These are phyloP conservation scores for Leptinotarsa juncta DNA, from an alignment of 2,888 invertebrate species.

Conservation along the genomic window DNA sequence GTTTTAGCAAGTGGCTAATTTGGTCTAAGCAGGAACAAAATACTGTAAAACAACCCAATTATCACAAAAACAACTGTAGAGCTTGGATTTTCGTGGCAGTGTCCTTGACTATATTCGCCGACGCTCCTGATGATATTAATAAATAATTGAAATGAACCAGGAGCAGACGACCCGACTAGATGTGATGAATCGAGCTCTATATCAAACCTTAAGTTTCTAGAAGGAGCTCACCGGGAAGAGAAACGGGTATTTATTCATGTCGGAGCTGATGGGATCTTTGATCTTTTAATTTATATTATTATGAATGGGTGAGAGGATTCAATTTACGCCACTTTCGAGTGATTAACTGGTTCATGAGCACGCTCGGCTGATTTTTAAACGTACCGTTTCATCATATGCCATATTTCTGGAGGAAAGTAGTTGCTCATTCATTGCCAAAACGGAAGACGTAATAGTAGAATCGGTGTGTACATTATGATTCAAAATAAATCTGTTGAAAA, in stretches of 20 bases:
- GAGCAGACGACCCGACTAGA: conserved; percentile 20
- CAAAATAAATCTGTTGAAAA: no score
- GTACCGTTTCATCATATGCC: background rate
- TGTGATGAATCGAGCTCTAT: conserved; percentile 45
- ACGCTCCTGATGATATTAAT: conserved; percentile 53
- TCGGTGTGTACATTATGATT: no score
- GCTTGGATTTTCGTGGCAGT: no score
- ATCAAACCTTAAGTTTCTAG: conserved; percentile 44
- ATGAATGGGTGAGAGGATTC: conserved; percentile 51
- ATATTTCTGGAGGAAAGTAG: conserved; percentile 4
- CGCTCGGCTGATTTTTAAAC: conserved; percentile 10
- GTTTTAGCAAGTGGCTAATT: no score
- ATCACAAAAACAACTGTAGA: no score
- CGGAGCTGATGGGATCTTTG: conserved; percentile 50
- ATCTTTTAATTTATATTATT: conserved; percentile 55
- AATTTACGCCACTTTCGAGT: conserved; percentile 34
- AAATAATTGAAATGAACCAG: conserved; percentile 49
- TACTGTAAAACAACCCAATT: no score
- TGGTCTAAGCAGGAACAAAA: no score
- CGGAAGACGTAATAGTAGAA: background rate
- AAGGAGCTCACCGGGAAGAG: conserved; percentile 39
- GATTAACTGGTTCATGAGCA: background rate
- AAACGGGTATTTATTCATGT: conserved; percentile 43
- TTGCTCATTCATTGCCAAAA: background rate
- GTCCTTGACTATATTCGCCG: conserved; percentile 47